Evolutionary conservation across 2,888 invertebrate genomes (phyloP), one percentile per base, ranked within the genome.

Genomic region (Tetrapedia diversipes): DNA sequence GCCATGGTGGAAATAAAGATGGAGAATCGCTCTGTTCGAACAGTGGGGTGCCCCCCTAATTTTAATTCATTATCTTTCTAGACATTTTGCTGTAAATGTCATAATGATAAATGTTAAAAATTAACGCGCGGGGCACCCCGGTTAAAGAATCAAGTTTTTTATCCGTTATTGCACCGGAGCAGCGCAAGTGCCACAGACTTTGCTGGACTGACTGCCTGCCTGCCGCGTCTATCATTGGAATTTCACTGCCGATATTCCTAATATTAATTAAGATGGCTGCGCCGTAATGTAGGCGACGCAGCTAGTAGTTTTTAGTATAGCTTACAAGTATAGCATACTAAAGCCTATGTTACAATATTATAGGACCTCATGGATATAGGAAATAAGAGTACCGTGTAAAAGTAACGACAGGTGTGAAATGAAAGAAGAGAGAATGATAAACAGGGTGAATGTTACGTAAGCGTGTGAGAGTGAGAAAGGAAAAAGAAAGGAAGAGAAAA

Each of bases 231-330:
- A 90, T 90, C 89, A 87, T 88, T 91, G 91, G 91, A 90, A 92
- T 91, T 91, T 91, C 91, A 92, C 91, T 92, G 91, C 91, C 91
- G 91, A 91, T 92, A 91, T 91, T 90, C 91, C 90, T 90, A 90
- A 90, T 89, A 87, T 89, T 85, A 86, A 87, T 86, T 86, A 85
- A 82, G 81, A 74, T 61, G 74, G 8, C 86, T 83, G 87, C 82
- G 86, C 47, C 87, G 87, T 78, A 77, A 56, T 86, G 78, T 87
- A 86, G 87, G 85, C 85, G 86, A 79, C 86, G 86, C 83, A 82
- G 86, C 83, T 69, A 60, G 83, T 90, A 91, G 89, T 86, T 82
- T 67, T 82, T 89, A 89, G 87, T 82, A 84, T 90, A 90, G 90
- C 86, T 87, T 90, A 90, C 83, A 82, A 73, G 83, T 84, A 86